Percentiles rank a stretch among this genome's conserved stretches.
phyloP scores from a whole-genome alignment of 2,113 vertebrate genomes.

The Chiloscyllium plagiosum region DNA sequence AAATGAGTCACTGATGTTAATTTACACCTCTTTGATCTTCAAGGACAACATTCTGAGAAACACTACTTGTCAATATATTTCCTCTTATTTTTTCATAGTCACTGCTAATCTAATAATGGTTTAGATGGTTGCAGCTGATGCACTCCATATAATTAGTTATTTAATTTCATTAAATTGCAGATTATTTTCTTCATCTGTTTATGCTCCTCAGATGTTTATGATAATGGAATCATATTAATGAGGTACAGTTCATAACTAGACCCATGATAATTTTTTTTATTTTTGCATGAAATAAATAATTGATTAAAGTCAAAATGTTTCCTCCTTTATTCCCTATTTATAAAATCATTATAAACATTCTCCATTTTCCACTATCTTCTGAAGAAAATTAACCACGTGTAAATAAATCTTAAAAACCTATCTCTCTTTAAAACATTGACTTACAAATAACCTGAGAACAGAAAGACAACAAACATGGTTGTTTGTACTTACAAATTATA shows the following conservation, averaged over 20 bases:
- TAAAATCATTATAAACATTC: neutral
- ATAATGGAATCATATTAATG: neutral
- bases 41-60: neutral
- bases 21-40: neutral
- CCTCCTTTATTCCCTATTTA: neutral
- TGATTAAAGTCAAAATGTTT: neutral
- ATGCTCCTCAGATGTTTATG: neutral
- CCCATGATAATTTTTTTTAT: neutral
- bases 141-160: neutral
- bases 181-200: neutral
- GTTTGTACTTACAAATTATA: neutral
- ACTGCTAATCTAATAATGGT: neutral
- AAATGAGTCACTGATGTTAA: neutral
- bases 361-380: neutral
- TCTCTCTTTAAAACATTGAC: neutral
- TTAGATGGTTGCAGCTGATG: neutral
- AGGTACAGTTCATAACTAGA: neutral
- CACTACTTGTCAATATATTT: neutral
- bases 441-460: neutral
- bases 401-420: neutral
- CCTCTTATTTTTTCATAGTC: no score
- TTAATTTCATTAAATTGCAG: neutral
- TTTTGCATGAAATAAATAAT: neutral
- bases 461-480: neutral
- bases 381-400: neutral